Evolutionary conservation across 2,113 vertebrate species (phyloP).

Genomic region (Tychaedon coryphoeus): DNA sequence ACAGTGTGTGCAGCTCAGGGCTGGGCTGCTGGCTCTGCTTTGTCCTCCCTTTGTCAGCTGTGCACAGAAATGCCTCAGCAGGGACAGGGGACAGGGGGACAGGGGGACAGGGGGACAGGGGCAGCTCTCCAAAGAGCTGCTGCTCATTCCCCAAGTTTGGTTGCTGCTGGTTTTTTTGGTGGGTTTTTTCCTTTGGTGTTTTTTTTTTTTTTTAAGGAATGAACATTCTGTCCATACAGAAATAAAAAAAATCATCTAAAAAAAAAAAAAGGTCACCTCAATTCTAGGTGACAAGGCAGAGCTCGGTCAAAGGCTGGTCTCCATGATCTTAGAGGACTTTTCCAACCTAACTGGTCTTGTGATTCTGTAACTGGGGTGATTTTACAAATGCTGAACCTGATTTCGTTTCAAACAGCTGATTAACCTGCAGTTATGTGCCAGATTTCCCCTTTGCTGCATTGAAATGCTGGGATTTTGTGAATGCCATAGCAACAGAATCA

Average conservation of each 20-base stretch:
- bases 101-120: neutral
- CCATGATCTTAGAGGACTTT: neutral
- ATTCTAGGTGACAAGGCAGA: fast-evolving
- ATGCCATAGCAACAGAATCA: neutral
- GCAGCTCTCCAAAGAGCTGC: neutral
- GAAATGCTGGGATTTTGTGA: neutral
- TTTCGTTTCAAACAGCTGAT: neutral
- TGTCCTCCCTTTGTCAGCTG: neutral
- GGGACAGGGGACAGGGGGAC: neutral
- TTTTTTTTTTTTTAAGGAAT: neutral
- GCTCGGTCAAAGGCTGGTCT: neutral
- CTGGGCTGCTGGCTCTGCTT: slow-evolving; percentile 16
- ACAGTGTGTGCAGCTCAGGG: neutral
- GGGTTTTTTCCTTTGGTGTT: too few species aligned
- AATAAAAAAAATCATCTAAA: neutral
- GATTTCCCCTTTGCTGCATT: neutral
- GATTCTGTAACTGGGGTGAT: neutral
- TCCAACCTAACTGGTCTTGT: neutral
- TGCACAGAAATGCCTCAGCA: neutral
- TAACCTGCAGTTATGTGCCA: neutral
- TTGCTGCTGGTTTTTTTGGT: neutral
- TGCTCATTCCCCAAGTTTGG: neutral
- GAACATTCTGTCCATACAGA: neutral
- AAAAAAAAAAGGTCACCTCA: neutral
- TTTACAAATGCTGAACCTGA: neutral